Percentiles rank a stretch among this genome's conserved stretches.
Evolutionary conservation across 2,797 vertebrate genomes (phyloP).

Genomic region (Phoebastria nigripes): DNA sequence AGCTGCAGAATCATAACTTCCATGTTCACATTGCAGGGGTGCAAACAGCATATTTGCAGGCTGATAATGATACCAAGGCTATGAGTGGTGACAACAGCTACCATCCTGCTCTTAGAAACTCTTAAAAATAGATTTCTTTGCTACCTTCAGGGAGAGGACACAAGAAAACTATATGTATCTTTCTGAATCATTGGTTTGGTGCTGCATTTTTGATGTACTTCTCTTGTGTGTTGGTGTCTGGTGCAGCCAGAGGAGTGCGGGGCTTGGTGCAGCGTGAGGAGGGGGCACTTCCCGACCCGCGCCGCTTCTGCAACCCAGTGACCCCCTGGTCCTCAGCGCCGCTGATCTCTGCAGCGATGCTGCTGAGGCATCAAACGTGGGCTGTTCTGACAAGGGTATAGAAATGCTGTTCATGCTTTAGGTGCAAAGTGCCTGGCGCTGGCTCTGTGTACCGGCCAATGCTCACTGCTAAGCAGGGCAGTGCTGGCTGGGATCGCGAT

Average conservation of each 20-base stretch:
- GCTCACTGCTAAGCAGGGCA: accelerated
- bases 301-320: accelerated
- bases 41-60: accelerated
- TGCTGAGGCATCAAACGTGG: accelerated
- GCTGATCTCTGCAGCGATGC: accelerated
- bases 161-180: accelerated
- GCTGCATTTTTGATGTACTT: accelerated
- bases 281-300: accelerated
- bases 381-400: too few relatives aligned
- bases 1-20: not conserved
- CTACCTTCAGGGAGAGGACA: not conserved
- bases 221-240: accelerated
- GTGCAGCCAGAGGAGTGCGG: not conserved
- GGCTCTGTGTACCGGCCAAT: accelerated
- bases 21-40: accelerated
- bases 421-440: accelerated
- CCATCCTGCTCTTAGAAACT: not conserved
- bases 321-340: accelerated
- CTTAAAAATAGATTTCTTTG: not conserved
- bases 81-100: accelerated
- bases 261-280: accelerated
- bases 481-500: accelerated
- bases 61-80: not conserved
- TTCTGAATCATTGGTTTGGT: accelerated
- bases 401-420: accelerated